Percentiles rank a stretch among this genome's conserved stretches.
phyloP scores from a whole-genome alignment of 1,140 invertebrate species.

The Nautilus pompilius region DNA sequence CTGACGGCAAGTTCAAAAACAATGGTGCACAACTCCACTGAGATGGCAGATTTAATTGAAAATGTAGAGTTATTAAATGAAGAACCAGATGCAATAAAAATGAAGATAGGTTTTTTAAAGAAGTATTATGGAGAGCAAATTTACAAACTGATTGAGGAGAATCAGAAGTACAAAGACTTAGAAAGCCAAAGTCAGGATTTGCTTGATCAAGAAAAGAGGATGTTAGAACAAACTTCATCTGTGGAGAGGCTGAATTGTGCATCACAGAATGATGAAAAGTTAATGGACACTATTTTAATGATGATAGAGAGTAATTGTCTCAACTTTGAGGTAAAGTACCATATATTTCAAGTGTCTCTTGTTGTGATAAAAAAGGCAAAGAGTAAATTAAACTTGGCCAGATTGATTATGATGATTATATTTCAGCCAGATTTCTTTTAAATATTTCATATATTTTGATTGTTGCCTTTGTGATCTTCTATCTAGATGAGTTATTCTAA shows the following conservation, averaged over 20 bases:
- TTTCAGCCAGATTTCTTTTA: no score
- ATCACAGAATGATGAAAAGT: slow-evolving; percentile 7
- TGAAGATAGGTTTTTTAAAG: no score
- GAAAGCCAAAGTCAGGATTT: background rate
- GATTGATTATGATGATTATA: slow-evolving; percentile 7
- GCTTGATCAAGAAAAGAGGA: background rate
- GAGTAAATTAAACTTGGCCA: background rate
- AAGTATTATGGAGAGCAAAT: background rate
- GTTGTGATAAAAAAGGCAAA: background rate
- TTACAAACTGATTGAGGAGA: background rate
- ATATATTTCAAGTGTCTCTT: no score
- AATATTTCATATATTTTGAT: no score
- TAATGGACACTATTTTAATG: background rate
- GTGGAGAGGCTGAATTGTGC: background rate
- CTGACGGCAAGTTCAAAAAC: background rate
- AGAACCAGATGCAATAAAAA: slow-evolving; percentile 2
- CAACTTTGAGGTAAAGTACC: no score
- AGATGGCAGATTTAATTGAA: background rate
- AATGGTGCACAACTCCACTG: background rate
- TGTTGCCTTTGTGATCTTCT: no score
- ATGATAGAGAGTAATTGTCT: background rate
- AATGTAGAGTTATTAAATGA: background rate
- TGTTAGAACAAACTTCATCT: slow-evolving; percentile 1
- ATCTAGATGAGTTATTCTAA: no score
- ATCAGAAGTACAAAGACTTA: background rate